Base-by-base conservation (phyloP, 2,797 vertebrate genomes). In the Mormyrus proboscirostris region DNA sequence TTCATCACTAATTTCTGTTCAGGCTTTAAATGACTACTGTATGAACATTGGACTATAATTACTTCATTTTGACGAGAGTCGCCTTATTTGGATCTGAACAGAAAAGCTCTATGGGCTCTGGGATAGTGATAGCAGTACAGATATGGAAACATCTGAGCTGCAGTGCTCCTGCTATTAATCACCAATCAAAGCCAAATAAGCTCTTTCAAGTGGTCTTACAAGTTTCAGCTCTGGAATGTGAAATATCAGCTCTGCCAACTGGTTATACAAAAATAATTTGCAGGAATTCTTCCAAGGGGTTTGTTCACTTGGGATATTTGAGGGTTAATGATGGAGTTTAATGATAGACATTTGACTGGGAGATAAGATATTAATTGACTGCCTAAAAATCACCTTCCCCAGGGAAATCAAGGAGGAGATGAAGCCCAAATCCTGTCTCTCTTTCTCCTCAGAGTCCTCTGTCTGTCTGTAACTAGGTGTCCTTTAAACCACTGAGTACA, bases 321-420 rank as follows among this genome's bases (percentile, higher is more conserved):
- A 47, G 41, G 79, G 79, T 50, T 84, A 47, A 33, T 65, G 8
- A 55, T 12, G 25, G 85, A 88, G 82, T 84, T 87, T 79, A 88
- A 90, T 90, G 79, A 86, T 33, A n/a, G 79, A 47, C 41, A 16
- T 41, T 82, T 87, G 65, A 87, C 87, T 41, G 49, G 41, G 87
- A 89, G 87, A 88, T 88, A 10, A 82, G 85, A 38, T 90, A 12
- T 50, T 89, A 62, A 59, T 89, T 86, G 19, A 50, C 86, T 76
- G 73, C 51, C 59, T 82, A 84, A 86, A 62, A 89, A 83, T 49
- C 69, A 38, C 53, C 22, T 38, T 88, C 91, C 59, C 83, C 41
- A 14, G 57, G 83, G 89, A 65, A 65, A 79, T 62, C 29, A 85
- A 22, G 33, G 29, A 53, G 50, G 51, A 88, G 88, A 88, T 82